Conservation (phyloP, 2,888 invertebrate genomes). For the Xestia ashworthii region DNA sequence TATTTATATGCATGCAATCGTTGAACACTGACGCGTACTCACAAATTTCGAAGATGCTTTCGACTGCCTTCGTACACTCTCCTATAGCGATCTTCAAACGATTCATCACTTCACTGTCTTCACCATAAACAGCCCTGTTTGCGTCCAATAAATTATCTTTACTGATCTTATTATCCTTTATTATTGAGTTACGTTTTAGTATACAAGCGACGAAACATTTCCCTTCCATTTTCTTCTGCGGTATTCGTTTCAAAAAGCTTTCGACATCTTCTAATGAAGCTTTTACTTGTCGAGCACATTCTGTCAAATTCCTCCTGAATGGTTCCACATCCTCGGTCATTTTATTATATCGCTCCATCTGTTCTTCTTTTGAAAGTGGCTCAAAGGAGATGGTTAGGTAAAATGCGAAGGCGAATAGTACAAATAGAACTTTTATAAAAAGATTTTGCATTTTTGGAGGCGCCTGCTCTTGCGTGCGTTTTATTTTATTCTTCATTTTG, state of each 20-base stretch:
- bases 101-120: conserved; percentile 83
- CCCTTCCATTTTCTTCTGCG: conserved; percentile 81
- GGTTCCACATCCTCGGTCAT: conserved; percentile 83
- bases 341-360: conserved; percentile 77
- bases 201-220: conserved; percentile 88
- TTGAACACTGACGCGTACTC: conserved; percentile 87
- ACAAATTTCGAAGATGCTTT: conserved; percentile 84
- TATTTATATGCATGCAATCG: conserved; percentile 88
- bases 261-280: conserved; percentile 83
- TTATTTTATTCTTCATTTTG: conserved; percentile 69
- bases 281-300: conserved; percentile 85
- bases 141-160: conserved; percentile 77
- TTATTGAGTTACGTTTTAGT: conserved; percentile 82
- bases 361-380: conserved; percentile 83
- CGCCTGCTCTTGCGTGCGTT: conserved; percentile 63
- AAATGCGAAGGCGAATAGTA: conserved; percentile 71
- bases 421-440: conserved; percentile 65
- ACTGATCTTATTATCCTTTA: conserved; percentile 81
- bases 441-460: conserved; percentile 72
- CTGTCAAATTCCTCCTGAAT: conserved; percentile 83
- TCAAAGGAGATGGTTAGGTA: conserved; percentile 77
- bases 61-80: conserved; percentile 78
- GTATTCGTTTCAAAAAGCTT: conserved; percentile 83
- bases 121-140: conserved; percentile 81
- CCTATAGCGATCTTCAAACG: conserved; percentile 78